Evolutionary conservation across 2,888 invertebrate species (phyloP).

Genomic region (Acanthopleura granulata): DNA sequence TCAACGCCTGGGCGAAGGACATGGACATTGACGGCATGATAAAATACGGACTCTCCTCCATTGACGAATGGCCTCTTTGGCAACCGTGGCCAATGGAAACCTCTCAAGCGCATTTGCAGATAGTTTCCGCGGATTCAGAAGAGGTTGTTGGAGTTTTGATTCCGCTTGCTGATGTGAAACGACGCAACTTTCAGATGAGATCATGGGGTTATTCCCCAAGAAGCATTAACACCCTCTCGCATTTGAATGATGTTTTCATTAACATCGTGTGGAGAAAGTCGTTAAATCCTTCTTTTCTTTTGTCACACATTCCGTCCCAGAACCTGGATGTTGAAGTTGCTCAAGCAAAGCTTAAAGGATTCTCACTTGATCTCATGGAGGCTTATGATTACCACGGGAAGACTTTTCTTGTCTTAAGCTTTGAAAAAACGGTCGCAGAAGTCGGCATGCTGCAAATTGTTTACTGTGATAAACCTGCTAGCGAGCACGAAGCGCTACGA

Average conservation of each 20-base stretch:
- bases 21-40: constrained; percentile 58
- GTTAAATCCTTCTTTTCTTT: constrained; percentile 21
- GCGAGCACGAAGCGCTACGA: no score
- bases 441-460: not conserved
- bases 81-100: no score
- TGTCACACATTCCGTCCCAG: constrained; percentile 27
- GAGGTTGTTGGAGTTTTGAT: constrained; percentile 42
- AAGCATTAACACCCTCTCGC: no score
- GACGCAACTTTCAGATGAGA: constrained; percentile 16
- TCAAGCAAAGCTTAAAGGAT: constrained; percentile 20
- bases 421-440: constrained; percentile 18
- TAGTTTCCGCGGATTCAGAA: constrained; percentile 25
- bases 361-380: constrained; percentile 26
- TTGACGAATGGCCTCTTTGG: not conserved
- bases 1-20: constrained; percentile 61
- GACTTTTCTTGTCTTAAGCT: constrained; percentile 16
- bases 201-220: no score
- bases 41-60: constrained; percentile 45
- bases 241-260: constrained; percentile 38
- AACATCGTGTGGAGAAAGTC: constrained; percentile 48
- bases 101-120: not conserved
- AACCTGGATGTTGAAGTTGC: constrained; percentile 24
- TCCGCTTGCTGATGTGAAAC: constrained; percentile 26
- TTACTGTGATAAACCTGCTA: no score
- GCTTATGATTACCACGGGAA: constrained; percentile 24